A percentile compares a stretch with the other conserved stretches of the same genome.
These are phyloP conservation scores for Threskiornis aethiopicus DNA, from an alignment of 2,797 vertebrate species.

Conservation along the genomic window DNA sequence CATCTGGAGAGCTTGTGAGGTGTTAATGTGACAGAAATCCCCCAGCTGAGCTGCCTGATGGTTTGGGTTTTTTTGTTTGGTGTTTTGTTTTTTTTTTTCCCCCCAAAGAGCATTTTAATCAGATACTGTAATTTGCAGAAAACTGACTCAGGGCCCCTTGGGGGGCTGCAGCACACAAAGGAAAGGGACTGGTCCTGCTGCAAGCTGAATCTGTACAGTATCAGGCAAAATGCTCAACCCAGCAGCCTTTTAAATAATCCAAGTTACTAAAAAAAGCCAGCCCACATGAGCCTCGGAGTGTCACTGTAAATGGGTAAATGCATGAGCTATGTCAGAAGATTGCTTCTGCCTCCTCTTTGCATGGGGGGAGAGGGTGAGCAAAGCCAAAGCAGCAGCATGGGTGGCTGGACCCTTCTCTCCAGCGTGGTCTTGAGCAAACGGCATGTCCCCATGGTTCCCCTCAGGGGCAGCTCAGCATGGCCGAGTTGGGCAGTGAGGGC, in stretches of 20 bases:
- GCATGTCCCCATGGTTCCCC: accelerated
- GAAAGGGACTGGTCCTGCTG: background rate
- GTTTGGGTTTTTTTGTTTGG: no score
- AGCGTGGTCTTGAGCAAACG: background rate
- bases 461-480: background rate
- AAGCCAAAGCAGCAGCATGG: background rate
- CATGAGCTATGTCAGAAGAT: background rate
- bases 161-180: background rate
- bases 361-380: background rate
- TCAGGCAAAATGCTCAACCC: background rate
- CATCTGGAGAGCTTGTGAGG: conserved; percentile 6
- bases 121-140: background rate
- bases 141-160: background rate
- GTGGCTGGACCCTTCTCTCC: background rate
- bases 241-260: background rate
- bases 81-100: no score
- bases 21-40: background rate
- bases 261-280: background rate
- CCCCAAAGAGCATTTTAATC: background rate
- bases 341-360: background rate
- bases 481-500: background rate
- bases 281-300: accelerated
- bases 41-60: background rate
- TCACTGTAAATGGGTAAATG: background rate
- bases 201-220: background rate